Conservation (phyloP, 2,113 vertebrate species). For the Odobenus rosmarus region DNA sequence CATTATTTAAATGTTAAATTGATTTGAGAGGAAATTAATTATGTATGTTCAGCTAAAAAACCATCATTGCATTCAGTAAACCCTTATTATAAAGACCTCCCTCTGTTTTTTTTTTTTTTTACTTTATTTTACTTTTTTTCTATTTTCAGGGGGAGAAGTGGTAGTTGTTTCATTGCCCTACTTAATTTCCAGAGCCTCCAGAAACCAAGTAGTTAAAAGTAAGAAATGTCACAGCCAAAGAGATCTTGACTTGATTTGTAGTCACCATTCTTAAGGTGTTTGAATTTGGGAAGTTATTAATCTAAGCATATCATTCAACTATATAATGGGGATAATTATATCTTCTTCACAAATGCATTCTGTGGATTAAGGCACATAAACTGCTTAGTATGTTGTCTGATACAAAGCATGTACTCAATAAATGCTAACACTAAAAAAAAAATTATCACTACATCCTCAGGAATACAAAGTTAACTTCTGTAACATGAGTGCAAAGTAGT, state of each 20-base stretch:
- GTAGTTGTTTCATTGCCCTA: background rate
- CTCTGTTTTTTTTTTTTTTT: background rate
- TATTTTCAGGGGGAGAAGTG: background rate
- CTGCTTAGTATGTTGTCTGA: background rate
- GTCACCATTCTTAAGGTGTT: background rate
- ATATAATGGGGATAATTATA: background rate
- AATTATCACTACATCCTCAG: background rate
- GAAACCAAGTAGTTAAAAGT: background rate
- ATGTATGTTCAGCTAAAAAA: constrained; percentile 68
- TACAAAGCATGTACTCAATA: background rate
- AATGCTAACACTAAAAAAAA: background rate
- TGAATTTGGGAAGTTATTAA: background rate
- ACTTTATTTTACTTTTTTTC: background rate
- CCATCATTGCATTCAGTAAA: background rate
- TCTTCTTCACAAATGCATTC: background rate
- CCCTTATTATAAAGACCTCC: background rate
- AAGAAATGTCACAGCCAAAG: background rate
- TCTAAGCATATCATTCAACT: background rate
- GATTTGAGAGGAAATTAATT: constrained; percentile 82
- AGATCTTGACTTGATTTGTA: background rate
- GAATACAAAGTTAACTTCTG: background rate
- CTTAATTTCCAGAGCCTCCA: background rate
- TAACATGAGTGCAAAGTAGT: background rate
- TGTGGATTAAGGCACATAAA: background rate
- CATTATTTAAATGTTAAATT: constrained; percentile 85